A percentile compares a stretch with the other conserved stretches of the same genome.
These are phyloP conservation scores for Hermodice carunculata DNA, from an alignment of 2,888 invertebrate genomes.

Conservation along the genomic window DNA sequence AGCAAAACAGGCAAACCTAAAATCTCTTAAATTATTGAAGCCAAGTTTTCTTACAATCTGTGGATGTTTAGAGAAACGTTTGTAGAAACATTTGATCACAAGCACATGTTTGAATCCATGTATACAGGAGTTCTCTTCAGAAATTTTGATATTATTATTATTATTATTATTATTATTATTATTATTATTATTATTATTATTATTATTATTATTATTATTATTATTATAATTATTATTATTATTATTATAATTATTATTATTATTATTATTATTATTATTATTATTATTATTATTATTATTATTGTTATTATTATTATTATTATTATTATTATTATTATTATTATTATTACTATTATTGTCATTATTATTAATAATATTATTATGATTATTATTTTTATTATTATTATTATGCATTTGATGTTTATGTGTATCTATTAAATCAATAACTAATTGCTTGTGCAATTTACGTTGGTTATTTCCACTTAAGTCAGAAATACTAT, in stretches of 20 bases:
- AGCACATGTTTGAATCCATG: too few species aligned
- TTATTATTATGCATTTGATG: background rate
- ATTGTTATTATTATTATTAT: background rate
- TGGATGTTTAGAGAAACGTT: too few species aligned
- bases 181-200: background rate
- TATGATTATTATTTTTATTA: background rate
- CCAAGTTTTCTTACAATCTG: too few species aligned
- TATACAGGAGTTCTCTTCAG: too few species aligned
- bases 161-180: background rate
- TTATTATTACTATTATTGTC: background rate
- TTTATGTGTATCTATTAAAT: too few species aligned
- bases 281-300: background rate
- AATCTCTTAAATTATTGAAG: too few species aligned
- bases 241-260: background rate
- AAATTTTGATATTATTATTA: background rate
- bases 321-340: background rate
- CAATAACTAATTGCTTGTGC: too few species aligned
- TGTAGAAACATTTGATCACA: too few species aligned
- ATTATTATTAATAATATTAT: background rate
- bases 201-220: background rate
- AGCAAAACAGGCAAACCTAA: too few species aligned
- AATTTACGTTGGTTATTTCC: too few species aligned
- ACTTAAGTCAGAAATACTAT: too few species aligned
- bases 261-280: background rate
- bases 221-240: background rate